Evolutionary conservation across 1,140 invertebrate genomes (phyloP), one percentile per base, ranked within the genome.

Genomic region (Meteorus sp.): DNA sequence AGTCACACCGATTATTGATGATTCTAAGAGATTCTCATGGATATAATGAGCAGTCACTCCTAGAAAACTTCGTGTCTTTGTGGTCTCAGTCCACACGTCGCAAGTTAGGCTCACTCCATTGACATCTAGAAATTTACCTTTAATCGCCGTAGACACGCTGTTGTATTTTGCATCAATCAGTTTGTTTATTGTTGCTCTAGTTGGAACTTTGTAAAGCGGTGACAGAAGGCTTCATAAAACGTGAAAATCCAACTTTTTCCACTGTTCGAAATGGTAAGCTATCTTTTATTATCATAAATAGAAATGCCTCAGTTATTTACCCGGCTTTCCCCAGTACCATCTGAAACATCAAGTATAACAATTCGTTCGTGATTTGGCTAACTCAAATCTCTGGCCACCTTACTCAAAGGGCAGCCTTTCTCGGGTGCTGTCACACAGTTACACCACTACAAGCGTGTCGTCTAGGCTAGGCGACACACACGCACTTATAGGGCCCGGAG

Each of bases 31-130:
- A 17, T 43, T 19, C 11, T 43, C 15, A 17, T 43, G n/a, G 20
- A 17, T 43, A 43, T 19, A 43, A 43, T 3, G 17, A 43, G 17
- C 39, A 43, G 39, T 43, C 39, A 43, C 39, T 43, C 39, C 39
- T 19, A 43, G 20, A 43, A 43, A 43, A 43, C 39, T 43, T 43
- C 15, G n/a, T 43, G 39, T 43, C 7, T 43, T 15, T 19, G 17
- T 43, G 3, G 39, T 43, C 3, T 43, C 39, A 17, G 39, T 43
- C 39, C 39, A 43, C n/a, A 43, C 17, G 15, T 43, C 39, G n/a
- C 13, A 17, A 17, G 39, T 43, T 43, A 43, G 17, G 17, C 13
- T 43, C 15, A 43, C n/a, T 17, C 39, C 39, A 43, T 19, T 43
- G 13, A 43, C 39, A 17, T 43, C 2, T 19, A 17, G 15, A 43